phyloP scores from a whole-genome alignment of 2,888 invertebrate species.

The Phaonia tiefii region DNA sequence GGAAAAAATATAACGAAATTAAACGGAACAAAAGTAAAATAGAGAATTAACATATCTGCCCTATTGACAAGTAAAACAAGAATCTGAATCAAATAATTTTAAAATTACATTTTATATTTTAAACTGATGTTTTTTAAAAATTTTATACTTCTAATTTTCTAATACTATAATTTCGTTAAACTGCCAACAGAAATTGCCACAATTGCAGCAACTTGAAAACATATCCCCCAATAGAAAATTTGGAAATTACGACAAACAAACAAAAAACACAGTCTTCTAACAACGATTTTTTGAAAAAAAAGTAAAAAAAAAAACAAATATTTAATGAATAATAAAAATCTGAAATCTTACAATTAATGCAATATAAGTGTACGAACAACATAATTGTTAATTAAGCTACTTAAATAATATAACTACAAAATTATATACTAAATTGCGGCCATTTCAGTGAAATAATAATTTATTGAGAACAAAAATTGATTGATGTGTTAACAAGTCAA shows the following conservation, averaged over 20 bases:
- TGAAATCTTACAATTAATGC: neutral
- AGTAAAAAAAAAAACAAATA: conserved; percentile 25
- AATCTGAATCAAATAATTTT: neutral
- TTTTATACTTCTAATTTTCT: conserved; percentile 15
- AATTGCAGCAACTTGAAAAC: conserved; percentile 61
- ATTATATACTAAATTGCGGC: conserved; percentile 2
- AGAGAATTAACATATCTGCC: conserved; percentile 63
- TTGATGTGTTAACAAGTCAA: conserved; percentile 7
- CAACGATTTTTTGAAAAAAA: conserved; percentile 60
- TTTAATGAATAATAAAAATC: conserved; percentile 39
- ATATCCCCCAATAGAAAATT: conserved; percentile 58
- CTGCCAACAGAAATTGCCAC: conserved; percentile 62
- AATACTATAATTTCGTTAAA: conserved; percentile 40
- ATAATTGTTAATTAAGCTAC: conserved; percentile 54
- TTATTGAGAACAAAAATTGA: conserved; percentile 11
- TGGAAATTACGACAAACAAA: no score
- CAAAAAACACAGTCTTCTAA: conserved; percentile 56
- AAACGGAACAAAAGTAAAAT: conserved; percentile 26
- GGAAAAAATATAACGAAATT: conserved; percentile 22
- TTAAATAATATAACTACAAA: conserved; percentile 7
- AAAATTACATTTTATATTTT: neutral
- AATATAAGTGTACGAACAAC: conserved; percentile 2
- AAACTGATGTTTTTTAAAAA: conserved; percentile 37
- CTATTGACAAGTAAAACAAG: neutral
- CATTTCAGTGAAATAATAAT: neutral